These are phyloP conservation scores for Protophormia terraenovae DNA, from an alignment of 2,888 invertebrate genomes.

Conservation along the genomic window DNA sequence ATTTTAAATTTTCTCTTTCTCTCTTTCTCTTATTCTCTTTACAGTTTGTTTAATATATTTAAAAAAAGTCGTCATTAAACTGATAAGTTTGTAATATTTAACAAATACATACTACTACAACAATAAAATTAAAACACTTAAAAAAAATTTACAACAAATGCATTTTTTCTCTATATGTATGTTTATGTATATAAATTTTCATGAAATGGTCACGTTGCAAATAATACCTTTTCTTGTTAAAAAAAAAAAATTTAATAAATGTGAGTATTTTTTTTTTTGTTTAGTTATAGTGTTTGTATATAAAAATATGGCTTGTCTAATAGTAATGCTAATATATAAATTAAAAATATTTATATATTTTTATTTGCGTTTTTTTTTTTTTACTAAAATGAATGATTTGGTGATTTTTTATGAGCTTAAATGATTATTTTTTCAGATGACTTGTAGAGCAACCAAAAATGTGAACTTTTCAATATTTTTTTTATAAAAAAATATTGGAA, in stretches of 20 bases:
- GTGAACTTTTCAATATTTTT: not conserved
- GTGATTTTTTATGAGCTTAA: not conserved
- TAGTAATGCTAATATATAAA: slow-evolving; percentile 26
- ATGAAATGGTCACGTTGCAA: slow-evolving; percentile 68
- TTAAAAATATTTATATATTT: not conserved
- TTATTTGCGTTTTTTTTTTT: not conserved
- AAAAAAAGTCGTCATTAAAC: slow-evolving; percentile 43
- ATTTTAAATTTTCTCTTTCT: no score
- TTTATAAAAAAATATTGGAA: not conserved
- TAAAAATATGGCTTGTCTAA: slow-evolving; percentile 46
- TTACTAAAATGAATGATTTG: slow-evolving; percentile 14
- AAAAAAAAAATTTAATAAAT: slow-evolving; percentile 2
- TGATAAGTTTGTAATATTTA: slow-evolving; percentile 35
- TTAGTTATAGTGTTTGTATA: not conserved
- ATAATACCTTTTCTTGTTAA: slow-evolving; percentile 57
- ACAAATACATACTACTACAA: not conserved
- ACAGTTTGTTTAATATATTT: not conserved
- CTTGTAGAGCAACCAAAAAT: not conserved
- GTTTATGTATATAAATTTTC: slow-evolving; percentile 35
- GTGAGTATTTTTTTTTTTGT: slow-evolving; percentile 15
- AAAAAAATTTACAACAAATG: slow-evolving; percentile 21
- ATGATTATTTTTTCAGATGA: not conserved
- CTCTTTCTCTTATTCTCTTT: no score
- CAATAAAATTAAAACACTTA: slow-evolving; percentile 9
- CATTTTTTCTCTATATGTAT: slow-evolving; percentile 25